Evolutionary conservation across 2,888 invertebrate species (phyloP), one percentile per base, ranked within the genome.

Genomic region (Dyspetes luteomarginatus): DNA sequence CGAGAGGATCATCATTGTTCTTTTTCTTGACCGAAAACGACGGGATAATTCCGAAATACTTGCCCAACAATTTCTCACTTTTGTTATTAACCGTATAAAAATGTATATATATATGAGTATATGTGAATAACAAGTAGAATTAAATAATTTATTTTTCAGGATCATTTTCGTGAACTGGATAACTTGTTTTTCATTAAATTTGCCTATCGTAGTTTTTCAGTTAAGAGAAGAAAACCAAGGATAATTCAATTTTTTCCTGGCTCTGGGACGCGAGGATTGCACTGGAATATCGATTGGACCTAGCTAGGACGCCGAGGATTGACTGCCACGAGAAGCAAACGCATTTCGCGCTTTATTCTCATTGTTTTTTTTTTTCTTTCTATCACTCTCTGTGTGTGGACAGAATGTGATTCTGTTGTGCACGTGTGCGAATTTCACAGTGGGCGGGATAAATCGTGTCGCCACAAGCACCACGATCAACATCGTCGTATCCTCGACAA

Each of bases 401-500:
- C 19, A 15, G 15, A 17, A 17, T 4, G 58, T 67, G 65, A 17
- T 62, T 75, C 74, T 26, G 56, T 56, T 17, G 62, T 64, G 74
- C 56, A 65, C 65, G 65, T 74, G 73, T 73, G 72, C 69, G 41
- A 12, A 36, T 28, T n/a, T 43, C 15, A 4, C 56, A 30, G 65
- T 48, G 74, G 65, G 65, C 52, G 65, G 65, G 56, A 65, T 48
- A 56, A 65, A 65, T 28, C 74, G 58, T 74, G 55, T 74, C 74
- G 74, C 62, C 50, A 72, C 52, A 4, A 41, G 28, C 30, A 64
- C 26, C 55, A 41, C 56, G n/a, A n/a, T n/a, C n/a, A n/a, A 52
- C 36, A 62, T 22, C 68, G 15, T n/a, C 24, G 15, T 28, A 43
- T 58, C 58, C 71, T 28, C 56, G 71, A 60, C 17, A 17, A 56